Conservation (phyloP, 2,113 vertebrate species). For the mouse (Mus musculus) region GRCm39 chr4:43758501-43759000, state of each 20-base stretch:
- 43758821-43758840: not conserved
- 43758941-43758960: no score
- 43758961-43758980: not conserved
- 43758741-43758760: not conserved
- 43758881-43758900: not conserved
- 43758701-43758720: constrained; percentile 9
- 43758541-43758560: not conserved
- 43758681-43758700: not conserved
- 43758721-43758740: not conserved
- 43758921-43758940: not conserved
- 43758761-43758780: not conserved
- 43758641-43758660: not conserved
- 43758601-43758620: not conserved
- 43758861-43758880: not conserved
- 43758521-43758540: not conserved
- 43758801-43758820: not conserved
- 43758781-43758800: not conserved
- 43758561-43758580: not conserved
- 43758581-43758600: not conserved
- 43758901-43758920: not conserved
- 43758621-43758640: not conserved
- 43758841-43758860: not conserved
- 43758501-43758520: not conserved
- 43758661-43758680: not conserved
- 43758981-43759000: not conserved